Evolutionary conservation across 1,140 invertebrate species (phyloP).

Genomic region (Megalopta genalis): DNA sequence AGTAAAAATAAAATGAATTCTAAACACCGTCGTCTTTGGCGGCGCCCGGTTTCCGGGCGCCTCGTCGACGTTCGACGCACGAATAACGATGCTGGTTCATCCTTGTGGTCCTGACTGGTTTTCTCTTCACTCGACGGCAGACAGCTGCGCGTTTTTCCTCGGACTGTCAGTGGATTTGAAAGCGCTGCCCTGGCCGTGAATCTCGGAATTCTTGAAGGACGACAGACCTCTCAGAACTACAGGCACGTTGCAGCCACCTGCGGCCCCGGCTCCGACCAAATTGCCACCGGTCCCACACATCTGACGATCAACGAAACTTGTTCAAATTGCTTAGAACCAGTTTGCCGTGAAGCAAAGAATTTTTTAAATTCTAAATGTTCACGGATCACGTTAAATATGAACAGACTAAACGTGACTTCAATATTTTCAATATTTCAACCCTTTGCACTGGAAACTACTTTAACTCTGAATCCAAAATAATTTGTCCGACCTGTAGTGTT

Average conservation of each 20-base stretch:
- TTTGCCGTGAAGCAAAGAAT: too few species aligned
- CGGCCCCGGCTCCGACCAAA: conserved; percentile 36
- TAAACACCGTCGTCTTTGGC: conserved; percentile 1
- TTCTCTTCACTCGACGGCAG: conserved; percentile 43
- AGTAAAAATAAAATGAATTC: conserved; percentile 41
- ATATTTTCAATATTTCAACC: too few species aligned
- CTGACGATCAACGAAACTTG: conserved; percentile 30
- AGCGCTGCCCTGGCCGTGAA: conserved; percentile 47
- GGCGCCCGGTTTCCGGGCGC: not conserved
- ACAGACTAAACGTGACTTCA: too few species aligned
- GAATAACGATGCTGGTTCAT: conserved; percentile 36
- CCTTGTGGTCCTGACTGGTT: not conserved
- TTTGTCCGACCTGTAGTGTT: too few species aligned
- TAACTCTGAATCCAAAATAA: too few species aligned
- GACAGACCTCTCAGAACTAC: conserved; percentile 41
- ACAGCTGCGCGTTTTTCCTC: conserved; percentile 54
- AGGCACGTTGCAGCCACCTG: conserved; percentile 52
- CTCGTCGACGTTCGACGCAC: conserved; percentile 19
- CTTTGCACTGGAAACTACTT: too few species aligned
- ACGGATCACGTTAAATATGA: too few species aligned
- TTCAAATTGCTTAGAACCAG: too few species aligned
- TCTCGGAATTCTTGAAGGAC: conserved; percentile 52
- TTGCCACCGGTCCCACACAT: conserved; percentile 45
- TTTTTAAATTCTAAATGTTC: too few species aligned
- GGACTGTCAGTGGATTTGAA: conserved; percentile 44